Evolutionary conservation across 2,888 invertebrate species (phyloP).

Genomic region (Phlogophora meticulosa): DNA sequence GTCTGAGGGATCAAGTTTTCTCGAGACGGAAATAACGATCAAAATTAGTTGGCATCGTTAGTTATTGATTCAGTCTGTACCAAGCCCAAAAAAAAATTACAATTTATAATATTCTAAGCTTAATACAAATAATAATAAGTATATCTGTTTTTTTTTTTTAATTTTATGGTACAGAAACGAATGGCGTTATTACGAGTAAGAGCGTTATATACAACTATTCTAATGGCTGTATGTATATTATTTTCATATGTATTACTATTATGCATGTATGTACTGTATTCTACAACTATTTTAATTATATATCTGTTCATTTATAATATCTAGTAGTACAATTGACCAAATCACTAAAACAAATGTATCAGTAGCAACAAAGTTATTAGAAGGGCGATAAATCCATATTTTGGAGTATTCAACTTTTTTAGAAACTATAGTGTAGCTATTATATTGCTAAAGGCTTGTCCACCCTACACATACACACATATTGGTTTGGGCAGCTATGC

Average conservation of each 20-base stretch:
- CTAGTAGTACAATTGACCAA: conserved; percentile 37
- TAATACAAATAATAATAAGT: conserved; percentile 58
- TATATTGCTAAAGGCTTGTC: no score
- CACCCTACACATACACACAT: no score
- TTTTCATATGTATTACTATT: conserved; percentile 74
- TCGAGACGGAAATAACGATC: no score
- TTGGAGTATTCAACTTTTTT: fast-evolving
- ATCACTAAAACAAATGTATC: not conserved
- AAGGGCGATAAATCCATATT: not conserved
- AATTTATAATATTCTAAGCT: conserved; percentile 29
- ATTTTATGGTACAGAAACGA: conserved; percentile 86
- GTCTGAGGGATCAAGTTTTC: no score
- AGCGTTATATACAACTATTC: conserved; percentile 87
- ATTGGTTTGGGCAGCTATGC: no score
- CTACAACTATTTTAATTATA: conserved; percentile 38
- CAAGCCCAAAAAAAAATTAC: not conserved
- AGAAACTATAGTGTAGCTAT: no score
- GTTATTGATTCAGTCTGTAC: conserved; percentile 10
- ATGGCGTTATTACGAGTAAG: conserved; percentile 88
- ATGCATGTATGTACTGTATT: conserved; percentile 75
- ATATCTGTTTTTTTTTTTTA: conserved; percentile 68
- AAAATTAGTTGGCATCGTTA: no score
- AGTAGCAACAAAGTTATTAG: not conserved
- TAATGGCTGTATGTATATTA: conserved; percentile 89
- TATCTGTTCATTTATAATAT: conserved; percentile 42